Conservation (phyloP, 2,888 invertebrate species). For the Apotomis capreana region DNA sequence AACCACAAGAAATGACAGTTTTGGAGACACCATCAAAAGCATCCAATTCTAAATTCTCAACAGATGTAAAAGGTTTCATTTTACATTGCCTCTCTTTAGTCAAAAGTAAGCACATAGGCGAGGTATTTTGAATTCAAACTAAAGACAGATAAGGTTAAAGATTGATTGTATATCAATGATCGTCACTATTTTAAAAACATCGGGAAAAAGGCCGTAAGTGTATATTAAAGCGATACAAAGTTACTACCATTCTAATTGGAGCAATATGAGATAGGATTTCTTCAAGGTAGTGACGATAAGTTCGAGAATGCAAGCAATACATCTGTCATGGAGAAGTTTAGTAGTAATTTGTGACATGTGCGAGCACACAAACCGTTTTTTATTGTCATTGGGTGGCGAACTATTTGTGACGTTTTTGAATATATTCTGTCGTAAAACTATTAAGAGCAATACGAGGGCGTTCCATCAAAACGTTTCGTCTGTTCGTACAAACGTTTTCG, state of each 20-base stretch:
- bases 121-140: slow-evolving; percentile 12
- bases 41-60: not conserved
- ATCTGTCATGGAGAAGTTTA: slow-evolving; percentile 79
- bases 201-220: too few species aligned
- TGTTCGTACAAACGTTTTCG: slow-evolving; percentile 17
- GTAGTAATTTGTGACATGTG: slow-evolving; percentile 72
- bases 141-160: slow-evolving; percentile 12
- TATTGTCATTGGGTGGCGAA: slow-evolving; percentile 74
- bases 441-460: slow-evolving; percentile 55
- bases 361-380: slow-evolving; percentile 65
- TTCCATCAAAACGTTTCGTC: slow-evolving; percentile 19
- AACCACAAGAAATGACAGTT: slow-evolving; percentile 24
- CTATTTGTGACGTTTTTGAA: slow-evolving; percentile 70
- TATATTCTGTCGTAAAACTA: slow-evolving; percentile 69
- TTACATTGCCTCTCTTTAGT: not conserved
- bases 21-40: not conserved
- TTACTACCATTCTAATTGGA: too few species aligned
- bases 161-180: not conserved
- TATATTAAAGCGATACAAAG: too few species aligned
- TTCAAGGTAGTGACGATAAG: slow-evolving; percentile 26
- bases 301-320: slow-evolving; percentile 64
- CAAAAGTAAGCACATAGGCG: slow-evolving; percentile 12
- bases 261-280: too few species aligned
- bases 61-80: not conserved
- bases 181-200: too few species aligned